phyloP scores from a whole-genome alignment of 1,140 invertebrate genomes.

The Rhagoletis pomonella region DNA sequence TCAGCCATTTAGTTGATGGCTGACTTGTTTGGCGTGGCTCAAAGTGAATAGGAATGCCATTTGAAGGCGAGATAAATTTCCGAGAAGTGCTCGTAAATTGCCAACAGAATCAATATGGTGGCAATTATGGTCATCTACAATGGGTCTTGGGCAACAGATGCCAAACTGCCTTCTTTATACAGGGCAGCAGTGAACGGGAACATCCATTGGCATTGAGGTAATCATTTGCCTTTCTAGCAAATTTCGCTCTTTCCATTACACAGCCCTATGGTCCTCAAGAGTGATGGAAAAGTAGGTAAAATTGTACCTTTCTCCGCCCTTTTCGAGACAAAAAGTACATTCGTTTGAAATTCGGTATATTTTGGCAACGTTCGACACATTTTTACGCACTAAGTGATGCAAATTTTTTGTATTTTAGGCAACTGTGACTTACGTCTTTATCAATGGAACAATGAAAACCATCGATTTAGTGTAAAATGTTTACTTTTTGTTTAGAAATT shows the following conservation, averaged over 20 bases:
- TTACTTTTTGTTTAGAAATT: no score
- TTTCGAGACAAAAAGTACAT: no score
- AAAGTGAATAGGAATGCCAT: constrained; percentile 10
- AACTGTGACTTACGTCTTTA: no score
- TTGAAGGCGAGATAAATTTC: constrained; percentile 31
- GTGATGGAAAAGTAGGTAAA: no score
- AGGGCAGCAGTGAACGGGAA: not conserved
- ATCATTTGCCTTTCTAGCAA: not conserved
- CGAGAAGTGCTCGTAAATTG: constrained; percentile 27
- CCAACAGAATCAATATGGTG: constrained; percentile 31
- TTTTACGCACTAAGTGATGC: no score
- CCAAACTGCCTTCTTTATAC: constrained; percentile 14
- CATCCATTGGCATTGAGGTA: not conserved
- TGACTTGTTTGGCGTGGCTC: not conserved
- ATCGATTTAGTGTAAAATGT: no score
- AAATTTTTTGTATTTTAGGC: no score
- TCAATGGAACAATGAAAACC: no score
- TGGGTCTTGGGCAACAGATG: not conserved
- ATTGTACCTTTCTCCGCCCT: no score
- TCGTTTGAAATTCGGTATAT: no score
- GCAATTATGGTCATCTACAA: not conserved
- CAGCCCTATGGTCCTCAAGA: no score
- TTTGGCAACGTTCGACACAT: no score
- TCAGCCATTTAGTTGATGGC: not conserved
- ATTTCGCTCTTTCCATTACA: not conserved